Base-by-base conservation (phyloP, 2,113 vertebrate genomes). In the Opisthocomus hoazin region DNA sequence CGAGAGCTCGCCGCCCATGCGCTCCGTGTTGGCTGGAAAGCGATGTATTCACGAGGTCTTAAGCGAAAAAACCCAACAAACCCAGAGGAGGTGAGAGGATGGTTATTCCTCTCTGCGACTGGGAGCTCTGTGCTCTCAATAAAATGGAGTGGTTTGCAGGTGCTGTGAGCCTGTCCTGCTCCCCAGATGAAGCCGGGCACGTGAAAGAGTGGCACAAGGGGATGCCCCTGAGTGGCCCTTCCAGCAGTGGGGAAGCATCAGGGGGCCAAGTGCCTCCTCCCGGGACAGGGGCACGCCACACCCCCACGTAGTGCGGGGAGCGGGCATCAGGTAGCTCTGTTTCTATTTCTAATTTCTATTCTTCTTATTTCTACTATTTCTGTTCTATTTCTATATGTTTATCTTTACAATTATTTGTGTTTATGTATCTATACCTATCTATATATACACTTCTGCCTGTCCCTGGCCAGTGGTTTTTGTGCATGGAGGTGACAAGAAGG, bases 1-100 rank as follows among this genome's bases (percentile, higher is more conserved):
- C 32, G 46, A 54, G 56, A 65, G 37, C 27, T 77, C 11, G 1
- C 29, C 3, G 11, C 32, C 75, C 0, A 0, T 15, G 15, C 0
- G 0, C 7, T 61, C 37, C 10, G 0, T 23, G 6, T 5, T 36
- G 64, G 51, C 5, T 71, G 39, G 64, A 65, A 88, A 83, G 15
- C 1, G 4, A 34, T 45, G 8, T 36, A 30, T 61, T 80, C 4
- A 1, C 63, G 73, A 51, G 43, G 8, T 77, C 48, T 63, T 56
- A 37, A 73, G 45, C 7, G 26, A 36, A 51, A 73, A 56, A n/a
- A 32, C n/a, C 8, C 27, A 27, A 0, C 6, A 36, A 34, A 9
- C 29, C 22, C 11, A 14, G 58, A 16, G 32, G 15, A 43, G 12
- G 26, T 8, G 15, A 16, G 16, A 74, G 5, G 8, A 11, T 39